Evolutionary conservation across 2,888 invertebrate species (phyloP), one percentile per base, ranked within the genome.

Genomic region (Autographa gamma): DNA sequence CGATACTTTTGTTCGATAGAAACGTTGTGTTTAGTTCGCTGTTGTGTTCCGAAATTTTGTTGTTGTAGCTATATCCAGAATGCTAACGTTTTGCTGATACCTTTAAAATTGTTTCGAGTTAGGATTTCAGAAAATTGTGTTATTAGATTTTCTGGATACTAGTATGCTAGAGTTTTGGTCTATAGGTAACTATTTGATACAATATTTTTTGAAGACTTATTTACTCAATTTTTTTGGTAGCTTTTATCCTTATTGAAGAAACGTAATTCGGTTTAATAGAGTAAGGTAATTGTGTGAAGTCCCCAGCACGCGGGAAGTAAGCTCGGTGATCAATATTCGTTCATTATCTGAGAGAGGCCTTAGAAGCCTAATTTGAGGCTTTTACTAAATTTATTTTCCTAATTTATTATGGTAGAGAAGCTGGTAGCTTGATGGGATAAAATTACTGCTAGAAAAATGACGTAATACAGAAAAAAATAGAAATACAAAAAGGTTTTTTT

Each of bases 1-100:
- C 54, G 69, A 65, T 56, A 63, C 2, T 56, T 64, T n/a, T 59
- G 34, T 38, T 32, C 25, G 11, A 60, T 41, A 61, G 64, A 60
- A 69, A 54, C 2, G 41, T 19, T n/a, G 69, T 34, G 48, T 66
- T 48, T 14, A 11, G 11, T 18, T 56, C 11, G 9, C 19, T 54
- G 14, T 19, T 54, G 18, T 54, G 4, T 54, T 19, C 2, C 6
- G n/a, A n/a, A 48, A 48, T 48, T n/a, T 8, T 54, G 14, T 16
- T 43, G 3, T 43, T 16, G 16, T 3, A 4, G n/a, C 8, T 6
- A 7, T n/a, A 48, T 48, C n/a, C 7, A 8, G n/a, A 48, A 48
- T n/a, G 48, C n/a, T 2, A 48, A n/a, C 43, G 43, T 48, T 48
- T 48, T 6, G 48, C 48, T 48, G 48, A 48, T 48, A 0, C 3